Conservation (phyloP, 2,888 invertebrate species). For the Tortrix viridana region DNA sequence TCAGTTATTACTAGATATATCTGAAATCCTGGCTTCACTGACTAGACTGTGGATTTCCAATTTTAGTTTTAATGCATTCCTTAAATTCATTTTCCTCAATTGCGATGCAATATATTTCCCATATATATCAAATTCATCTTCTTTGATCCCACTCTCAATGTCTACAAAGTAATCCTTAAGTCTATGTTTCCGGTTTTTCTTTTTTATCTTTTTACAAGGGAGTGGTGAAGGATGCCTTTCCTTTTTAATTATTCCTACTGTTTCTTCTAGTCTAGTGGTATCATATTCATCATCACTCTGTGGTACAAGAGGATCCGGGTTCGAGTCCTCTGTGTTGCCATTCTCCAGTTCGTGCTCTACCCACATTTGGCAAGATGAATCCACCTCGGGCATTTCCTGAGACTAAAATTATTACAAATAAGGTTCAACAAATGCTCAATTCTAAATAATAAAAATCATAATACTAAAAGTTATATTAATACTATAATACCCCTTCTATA, state of each 20-base stretch:
- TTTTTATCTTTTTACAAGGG: conserved; percentile 56
- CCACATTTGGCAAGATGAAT: conserved; percentile 66
- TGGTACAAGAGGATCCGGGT: conserved; percentile 61
- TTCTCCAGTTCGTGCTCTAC: conserved; percentile 55
- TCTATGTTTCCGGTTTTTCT: conserved; percentile 59
- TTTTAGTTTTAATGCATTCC: conserved; percentile 61
- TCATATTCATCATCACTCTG: conserved; percentile 62
- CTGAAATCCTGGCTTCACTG: conserved; percentile 63
- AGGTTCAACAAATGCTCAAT: not conserved
- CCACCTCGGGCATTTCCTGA: conserved; percentile 59
- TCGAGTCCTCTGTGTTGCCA: conserved; percentile 51
- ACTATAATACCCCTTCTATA: no score
- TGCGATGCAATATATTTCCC: conserved; percentile 69
- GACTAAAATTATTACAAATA: conserved; percentile 46
- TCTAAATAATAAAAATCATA: no score
- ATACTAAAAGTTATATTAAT: no score
- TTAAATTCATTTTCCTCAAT: conserved; percentile 59
- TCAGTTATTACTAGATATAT: conserved; percentile 43
- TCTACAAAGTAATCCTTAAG: conserved; percentile 45
- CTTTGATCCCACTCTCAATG: conserved; percentile 44
- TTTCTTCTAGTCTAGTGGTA: conserved; percentile 47
- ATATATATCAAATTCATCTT: conserved; percentile 72
- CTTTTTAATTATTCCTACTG: conserved; percentile 48
- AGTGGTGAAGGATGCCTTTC: conserved; percentile 43
- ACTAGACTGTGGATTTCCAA: conserved; percentile 64